phyloP scores from a whole-genome alignment of 2,888 invertebrate genomes.

The Brenthis hecate region DNA sequence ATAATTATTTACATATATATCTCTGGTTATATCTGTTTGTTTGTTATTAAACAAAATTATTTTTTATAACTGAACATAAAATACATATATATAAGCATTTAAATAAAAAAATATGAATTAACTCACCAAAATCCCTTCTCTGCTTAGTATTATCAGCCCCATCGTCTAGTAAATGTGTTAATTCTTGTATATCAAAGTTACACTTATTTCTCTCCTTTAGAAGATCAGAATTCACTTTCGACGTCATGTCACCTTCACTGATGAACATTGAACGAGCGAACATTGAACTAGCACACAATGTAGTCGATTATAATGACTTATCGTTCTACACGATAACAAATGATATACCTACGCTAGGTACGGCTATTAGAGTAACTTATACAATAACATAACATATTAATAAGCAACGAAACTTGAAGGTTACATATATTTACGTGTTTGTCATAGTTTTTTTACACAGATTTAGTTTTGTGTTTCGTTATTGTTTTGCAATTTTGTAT shows the following conservation, averaged over 20 bases:
- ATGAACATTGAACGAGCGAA: neutral
- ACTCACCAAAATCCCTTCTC: constrained; percentile 75
- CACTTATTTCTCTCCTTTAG: constrained; percentile 86
- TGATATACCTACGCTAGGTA: neutral
- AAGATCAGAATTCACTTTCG: constrained; percentile 85
- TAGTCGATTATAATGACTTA: too few relatives aligned
- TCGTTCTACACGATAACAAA: neutral
- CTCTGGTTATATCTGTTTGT: too few relatives aligned
- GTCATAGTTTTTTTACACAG: too few relatives aligned
- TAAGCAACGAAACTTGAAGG: too few relatives aligned
- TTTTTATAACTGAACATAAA: too few relatives aligned
- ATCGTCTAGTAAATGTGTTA: constrained; percentile 90
- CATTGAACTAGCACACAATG: neutral
- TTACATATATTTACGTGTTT: too few relatives aligned
- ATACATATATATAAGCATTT: too few relatives aligned
- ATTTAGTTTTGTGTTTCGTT: too few relatives aligned
- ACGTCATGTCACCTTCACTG: constrained; percentile 40
- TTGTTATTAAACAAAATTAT: too few relatives aligned
- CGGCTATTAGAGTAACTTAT: neutral
- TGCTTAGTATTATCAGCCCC: constrained; percentile 84
- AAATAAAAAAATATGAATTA: constrained; percentile 1
- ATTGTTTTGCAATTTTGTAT: too few relatives aligned
- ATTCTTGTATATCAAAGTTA: constrained; percentile 86
- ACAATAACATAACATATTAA: neutral
- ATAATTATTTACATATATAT: too few relatives aligned